Evolutionary conservation across 1,140 invertebrate genomes (phyloP).

Genomic region (Drosophila sulfurigaster): DNA sequence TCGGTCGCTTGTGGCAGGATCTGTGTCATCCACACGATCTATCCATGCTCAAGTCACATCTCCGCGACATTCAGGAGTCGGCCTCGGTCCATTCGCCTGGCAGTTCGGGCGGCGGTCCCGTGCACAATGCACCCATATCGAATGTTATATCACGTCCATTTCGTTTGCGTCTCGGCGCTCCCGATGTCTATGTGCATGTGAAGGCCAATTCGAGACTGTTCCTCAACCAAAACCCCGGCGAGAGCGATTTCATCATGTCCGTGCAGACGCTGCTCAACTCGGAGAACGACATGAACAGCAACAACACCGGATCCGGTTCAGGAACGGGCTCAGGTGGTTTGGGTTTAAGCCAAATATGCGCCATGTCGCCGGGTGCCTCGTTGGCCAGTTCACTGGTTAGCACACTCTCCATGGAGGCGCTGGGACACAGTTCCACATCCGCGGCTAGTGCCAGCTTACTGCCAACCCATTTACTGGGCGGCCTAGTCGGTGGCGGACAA

Average conservation of each 20-base stretch:
- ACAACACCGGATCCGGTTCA: constrained; percentile 60
- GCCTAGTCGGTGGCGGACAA: constrained; percentile 80
- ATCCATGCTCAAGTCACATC: constrained; percentile 89
- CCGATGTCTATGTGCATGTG: constrained; percentile 92
- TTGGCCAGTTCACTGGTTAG: constrained; percentile 72
- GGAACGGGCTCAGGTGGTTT: constrained; percentile 15
- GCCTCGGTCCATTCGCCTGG: constrained; percentile 85
- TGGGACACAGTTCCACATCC: constrained; percentile 62
- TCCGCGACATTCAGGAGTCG: constrained; percentile 89
- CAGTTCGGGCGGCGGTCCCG: constrained; percentile 30
- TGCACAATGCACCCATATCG: constrained; percentile 51
- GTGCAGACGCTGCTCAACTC: constrained; percentile 92
- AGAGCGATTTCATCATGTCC: constrained; percentile 95
- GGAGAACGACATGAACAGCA: constrained; percentile 86
- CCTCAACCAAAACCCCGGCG: constrained; percentile 89
- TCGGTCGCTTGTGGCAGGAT: constrained; percentile 87
- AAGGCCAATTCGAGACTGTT: constrained; percentile 95
- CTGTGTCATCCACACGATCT: constrained; percentile 92
- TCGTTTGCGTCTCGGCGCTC: constrained; percentile 89
- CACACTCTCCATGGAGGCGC: constrained; percentile 72
- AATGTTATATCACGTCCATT: constrained; percentile 89
- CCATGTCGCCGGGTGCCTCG: constrained; percentile 75
- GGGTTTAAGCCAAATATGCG: constrained; percentile 56
- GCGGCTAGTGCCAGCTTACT: constrained; percentile 46
- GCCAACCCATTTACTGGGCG: constrained; percentile 69